Base-by-base conservation (phyloP, 2,888 invertebrate species). In the Polydrusus pterygomalis region DNA sequence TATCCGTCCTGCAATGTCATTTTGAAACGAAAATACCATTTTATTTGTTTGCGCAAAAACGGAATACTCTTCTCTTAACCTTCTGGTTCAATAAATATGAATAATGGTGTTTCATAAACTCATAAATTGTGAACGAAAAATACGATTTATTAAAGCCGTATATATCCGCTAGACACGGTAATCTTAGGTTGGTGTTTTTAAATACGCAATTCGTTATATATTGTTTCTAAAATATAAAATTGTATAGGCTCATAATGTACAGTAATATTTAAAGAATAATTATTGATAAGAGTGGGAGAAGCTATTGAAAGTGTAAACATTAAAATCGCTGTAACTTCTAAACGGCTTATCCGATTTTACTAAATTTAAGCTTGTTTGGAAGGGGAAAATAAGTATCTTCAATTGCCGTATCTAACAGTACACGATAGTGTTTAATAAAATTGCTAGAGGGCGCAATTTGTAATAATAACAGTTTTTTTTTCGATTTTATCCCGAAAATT, bases 141-240 rank as follows among this genome's bases (percentile, higher is more conserved):
- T 51, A 20, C 20, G 51, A 20, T 51, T 20, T 51, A 51, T 51
- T 51, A 11, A 20, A 20, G 51, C 51, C 51, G 25, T 25, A 20
- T 51, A 51, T 51, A 51, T 51, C 51, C 18, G 11, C n/a, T 51
- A 20, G 51, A 51, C 51, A 51, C 18, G 20, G 51, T 20, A 51
- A 51, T 51, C 51, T 20, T 2, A 0, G 51, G 51, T 51, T 20
- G 20, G 51, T 20, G 18, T 51, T 20, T 49, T 51, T 51, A 9
- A 51, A 20, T 51, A 51, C 10, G 10, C 20, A 51, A 20, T 47
- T n/a, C 8, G n/a, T 2, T 47, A 17, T 47, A 15, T 8, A 47
- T n/a, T 47, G n/a, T 43, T 13, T 5, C 2, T 43, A 13, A 1
- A 43, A 34, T 34, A 8, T 2, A n/a, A 34, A 34, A 8, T 8